phyloP scores from a whole-genome alignment of 2,888 invertebrate species.

The Andrena chrysosceles region DNA sequence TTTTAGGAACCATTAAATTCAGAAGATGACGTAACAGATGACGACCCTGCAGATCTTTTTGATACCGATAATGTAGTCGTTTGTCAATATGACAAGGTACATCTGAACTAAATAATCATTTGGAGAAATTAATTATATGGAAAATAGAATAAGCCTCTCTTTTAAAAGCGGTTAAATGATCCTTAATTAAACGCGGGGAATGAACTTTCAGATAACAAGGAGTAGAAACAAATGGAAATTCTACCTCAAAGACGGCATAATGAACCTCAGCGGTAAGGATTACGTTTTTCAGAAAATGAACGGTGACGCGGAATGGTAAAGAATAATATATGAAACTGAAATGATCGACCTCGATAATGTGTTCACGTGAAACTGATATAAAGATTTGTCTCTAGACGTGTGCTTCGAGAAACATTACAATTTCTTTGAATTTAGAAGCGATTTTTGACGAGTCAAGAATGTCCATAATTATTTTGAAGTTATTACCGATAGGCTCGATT shows the following conservation, averaged over 20 bases:
- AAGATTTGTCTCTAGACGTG: constrained; percentile 14
- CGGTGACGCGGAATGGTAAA: constrained; percentile 99
- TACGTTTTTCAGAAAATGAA: constrained; percentile 99
- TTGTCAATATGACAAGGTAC: constrained; percentile 99
- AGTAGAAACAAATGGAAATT: constrained; percentile 99
- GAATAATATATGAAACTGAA: constrained; percentile 46
- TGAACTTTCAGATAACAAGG: constrained; percentile 92
- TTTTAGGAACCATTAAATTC: constrained; percentile 96
- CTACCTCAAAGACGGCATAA: constrained; percentile 99
- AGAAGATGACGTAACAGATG: constrained; percentile 98
- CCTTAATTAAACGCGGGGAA: not conserved
- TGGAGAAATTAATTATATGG: not conserved
- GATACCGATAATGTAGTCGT: constrained; percentile 99
- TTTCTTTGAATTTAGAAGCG: constrained; percentile 14
- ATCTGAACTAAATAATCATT: constrained; percentile 27
- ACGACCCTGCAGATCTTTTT: constrained; percentile 97
- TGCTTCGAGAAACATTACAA: constrained; percentile 6
- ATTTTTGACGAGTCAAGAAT: not conserved
- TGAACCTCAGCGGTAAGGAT: constrained; percentile 99
- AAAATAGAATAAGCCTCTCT: constrained; percentile 3
- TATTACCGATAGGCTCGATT: constrained; percentile 14
- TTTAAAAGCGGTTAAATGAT: not conserved
- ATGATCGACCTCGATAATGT: constrained; percentile 51
- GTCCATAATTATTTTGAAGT: constrained; percentile 11
- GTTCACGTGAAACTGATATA: constrained; percentile 59